These are phyloP conservation scores for Prolemur simus DNA, from an alignment of 2,113 vertebrate genomes.

Conservation along the genomic window DNA sequence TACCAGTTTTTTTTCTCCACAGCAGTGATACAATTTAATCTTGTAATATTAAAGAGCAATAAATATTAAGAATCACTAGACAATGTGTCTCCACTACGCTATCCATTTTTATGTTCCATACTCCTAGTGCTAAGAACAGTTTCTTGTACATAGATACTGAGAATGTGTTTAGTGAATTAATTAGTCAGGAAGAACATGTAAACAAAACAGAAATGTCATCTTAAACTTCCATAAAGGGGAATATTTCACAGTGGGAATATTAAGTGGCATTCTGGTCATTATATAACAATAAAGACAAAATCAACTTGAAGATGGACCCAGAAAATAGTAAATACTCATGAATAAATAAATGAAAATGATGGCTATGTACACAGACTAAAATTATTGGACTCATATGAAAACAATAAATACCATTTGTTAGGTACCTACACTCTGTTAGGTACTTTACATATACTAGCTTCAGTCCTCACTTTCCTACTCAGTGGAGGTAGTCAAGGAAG, in stretches of 20 bases:
- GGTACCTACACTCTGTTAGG: neutral
- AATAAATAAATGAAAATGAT: neutral
- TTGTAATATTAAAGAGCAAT: conserved; percentile 12
- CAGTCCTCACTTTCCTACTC: neutral
- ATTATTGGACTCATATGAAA: neutral
- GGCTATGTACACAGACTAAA: neutral
- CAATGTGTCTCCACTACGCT: neutral
- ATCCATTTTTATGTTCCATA: neutral
- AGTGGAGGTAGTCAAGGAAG: neutral
- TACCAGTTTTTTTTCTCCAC: neutral
- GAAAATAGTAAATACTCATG: neutral
- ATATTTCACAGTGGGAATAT: neutral
- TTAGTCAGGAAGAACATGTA: neutral
- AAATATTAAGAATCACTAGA: neutral
- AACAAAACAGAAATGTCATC: conserved; percentile 14
- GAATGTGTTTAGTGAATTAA: neutral
- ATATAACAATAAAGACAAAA: neutral
- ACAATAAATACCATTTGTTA: neutral
- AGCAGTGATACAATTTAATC: neutral
- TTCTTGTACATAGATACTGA: neutral
- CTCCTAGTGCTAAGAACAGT: neutral
- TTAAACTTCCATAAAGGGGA: neutral
- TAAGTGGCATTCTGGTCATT: neutral
- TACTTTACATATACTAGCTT: neutral
- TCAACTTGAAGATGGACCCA: neutral